Evolutionary conservation across 2,113 vertebrate species (phyloP).

Genomic region (Andinoacara biseriatus): DNA sequence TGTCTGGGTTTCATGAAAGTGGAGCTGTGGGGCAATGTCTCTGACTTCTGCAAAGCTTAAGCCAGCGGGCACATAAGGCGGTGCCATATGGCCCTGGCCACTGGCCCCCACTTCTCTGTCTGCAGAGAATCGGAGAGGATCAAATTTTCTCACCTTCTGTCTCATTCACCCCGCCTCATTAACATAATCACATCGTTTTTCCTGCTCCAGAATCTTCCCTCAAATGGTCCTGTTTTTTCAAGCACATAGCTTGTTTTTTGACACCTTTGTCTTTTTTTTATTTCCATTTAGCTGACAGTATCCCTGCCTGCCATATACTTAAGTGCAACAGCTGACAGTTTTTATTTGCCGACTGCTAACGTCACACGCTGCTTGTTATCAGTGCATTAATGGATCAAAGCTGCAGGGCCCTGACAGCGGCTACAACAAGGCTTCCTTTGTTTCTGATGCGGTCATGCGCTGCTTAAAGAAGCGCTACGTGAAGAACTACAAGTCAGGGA

Average conservation of each 20-base stretch:
- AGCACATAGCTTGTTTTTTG: not conserved
- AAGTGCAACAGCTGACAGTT: constrained; percentile 50
- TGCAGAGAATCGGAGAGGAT: constrained; percentile 56
- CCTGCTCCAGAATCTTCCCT: not conserved
- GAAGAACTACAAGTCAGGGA: not conserved
- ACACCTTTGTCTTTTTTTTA: not conserved
- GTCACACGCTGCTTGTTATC: constrained; percentile 39
- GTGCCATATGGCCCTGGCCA: constrained; percentile 65
- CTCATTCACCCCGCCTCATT: constrained; percentile 25
- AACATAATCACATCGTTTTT: not conserved
- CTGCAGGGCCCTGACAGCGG: constrained; percentile 17
- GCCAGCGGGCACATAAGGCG: constrained; percentile 70
- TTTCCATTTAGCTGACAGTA: constrained; percentile 35
- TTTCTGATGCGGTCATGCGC: constrained; percentile 24
- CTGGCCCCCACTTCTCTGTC: constrained; percentile 49
- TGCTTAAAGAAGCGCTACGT: not conserved
- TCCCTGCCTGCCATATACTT: not conserved
- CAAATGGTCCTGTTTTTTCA: not conserved
- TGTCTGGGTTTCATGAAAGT: constrained; percentile 50
- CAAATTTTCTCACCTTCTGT: constrained; percentile 65
- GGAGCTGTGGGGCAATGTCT: constrained; percentile 24
- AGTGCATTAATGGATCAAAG: constrained; percentile 34
- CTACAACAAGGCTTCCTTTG: constrained; percentile 37
- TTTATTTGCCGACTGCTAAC: constrained; percentile 13
- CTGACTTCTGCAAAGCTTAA: constrained; percentile 29